A percentile compares a stretch with the other conserved stretches of the same genome.
These are phyloP conservation scores for Strix aluco DNA, from an alignment of 2,113 vertebrate species.

Conservation along the genomic window DNA sequence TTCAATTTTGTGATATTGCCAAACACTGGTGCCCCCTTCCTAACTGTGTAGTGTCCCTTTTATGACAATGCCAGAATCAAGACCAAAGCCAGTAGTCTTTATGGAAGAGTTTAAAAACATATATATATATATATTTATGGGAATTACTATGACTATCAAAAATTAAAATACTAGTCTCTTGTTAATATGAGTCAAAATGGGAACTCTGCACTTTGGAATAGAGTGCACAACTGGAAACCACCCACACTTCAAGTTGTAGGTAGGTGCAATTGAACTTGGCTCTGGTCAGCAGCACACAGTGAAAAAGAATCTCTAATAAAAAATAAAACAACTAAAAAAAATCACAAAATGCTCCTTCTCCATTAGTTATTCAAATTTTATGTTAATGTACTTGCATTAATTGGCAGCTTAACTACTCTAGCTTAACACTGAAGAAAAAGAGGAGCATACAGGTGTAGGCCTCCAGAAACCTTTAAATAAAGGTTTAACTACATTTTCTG, in stretches of 20 bases:
- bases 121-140: background rate
- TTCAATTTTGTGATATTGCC: background rate
- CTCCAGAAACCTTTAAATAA: background rate
- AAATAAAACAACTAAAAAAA: background rate
- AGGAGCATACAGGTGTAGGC: background rate
- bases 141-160: background rate
- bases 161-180: background rate
- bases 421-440: background rate
- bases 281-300: background rate
- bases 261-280: background rate
- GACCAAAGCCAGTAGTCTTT: background rate
- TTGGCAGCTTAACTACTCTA: background rate
- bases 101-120: background rate
- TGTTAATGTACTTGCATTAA: background rate
- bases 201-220: background rate
- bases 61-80: slow-evolving; percentile 33
- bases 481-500: background rate
- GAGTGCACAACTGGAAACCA: background rate
- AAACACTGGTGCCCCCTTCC: background rate
- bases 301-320: background rate
- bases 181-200: background rate
- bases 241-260: background rate
- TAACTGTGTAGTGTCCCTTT: background rate
- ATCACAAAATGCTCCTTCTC: background rate
- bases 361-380: background rate